Percentiles rank a stretch among this genome's conserved stretches.
These are phyloP conservation scores for Bombus waltoni DNA, from an alignment of 1,140 invertebrate genomes.

Conservation along the genomic window DNA sequence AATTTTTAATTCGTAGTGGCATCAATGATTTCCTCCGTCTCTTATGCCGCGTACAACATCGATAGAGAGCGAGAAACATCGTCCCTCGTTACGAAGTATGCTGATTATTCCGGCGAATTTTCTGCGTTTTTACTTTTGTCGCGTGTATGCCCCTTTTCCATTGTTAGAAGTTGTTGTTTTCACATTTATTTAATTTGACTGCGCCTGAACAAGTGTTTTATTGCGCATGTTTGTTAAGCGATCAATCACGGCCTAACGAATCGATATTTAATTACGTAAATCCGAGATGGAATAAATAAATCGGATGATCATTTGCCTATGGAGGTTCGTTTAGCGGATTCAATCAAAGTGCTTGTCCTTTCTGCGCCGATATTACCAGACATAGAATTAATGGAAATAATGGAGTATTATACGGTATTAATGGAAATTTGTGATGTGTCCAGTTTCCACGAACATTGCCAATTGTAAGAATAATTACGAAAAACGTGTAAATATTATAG, in stretches of 20 bases:
- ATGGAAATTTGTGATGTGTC: neutral
- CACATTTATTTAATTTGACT: neutral
- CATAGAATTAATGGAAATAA: slow-evolving; percentile 1
- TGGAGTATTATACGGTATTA: neutral
- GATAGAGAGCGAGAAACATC: neutral
- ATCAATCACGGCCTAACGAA: slow-evolving; percentile 28
- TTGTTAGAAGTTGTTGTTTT: neutral
- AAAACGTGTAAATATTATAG: neutral
- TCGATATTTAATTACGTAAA: slow-evolving; percentile 53
- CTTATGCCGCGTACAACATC: neutral
- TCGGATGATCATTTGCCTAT: slow-evolving; percentile 19
- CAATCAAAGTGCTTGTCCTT: slow-evolving; percentile 22
- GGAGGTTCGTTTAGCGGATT: slow-evolving; percentile 29
- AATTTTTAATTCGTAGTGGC: neutral
- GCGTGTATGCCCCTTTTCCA: neutral
- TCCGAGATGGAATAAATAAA: slow-evolving; percentile 42
- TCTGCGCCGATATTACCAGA: neutral
- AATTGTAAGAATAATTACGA: too few species aligned
- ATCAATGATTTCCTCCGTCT: neutral
- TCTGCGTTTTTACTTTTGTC: neutral
- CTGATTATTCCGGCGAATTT: slow-evolving; percentile 3
- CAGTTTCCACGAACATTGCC: neutral
- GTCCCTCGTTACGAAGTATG: neutral
- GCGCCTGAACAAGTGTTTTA: slow-evolving; percentile 2
- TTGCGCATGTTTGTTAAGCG: slow-evolving; percentile 18